Base-by-base conservation (phyloP, 2,797 vertebrate species). In the Caiman crocodilus region DNA sequence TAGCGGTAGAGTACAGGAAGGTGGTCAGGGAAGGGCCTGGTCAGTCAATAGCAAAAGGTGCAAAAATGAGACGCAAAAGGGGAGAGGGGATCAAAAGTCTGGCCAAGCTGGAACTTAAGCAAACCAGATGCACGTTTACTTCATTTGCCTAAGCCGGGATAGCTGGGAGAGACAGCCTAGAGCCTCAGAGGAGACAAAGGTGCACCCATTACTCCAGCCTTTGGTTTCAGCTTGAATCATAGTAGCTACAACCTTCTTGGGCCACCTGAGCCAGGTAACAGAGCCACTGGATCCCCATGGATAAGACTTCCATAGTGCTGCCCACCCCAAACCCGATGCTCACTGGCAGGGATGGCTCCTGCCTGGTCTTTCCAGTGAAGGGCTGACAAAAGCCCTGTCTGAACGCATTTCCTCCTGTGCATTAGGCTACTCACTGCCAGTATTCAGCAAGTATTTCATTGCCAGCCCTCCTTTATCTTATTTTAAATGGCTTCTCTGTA, bases 311-410 rank as follows among this genome's bases (percentile, higher is more conserved):
- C 58, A 35, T 12, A 16, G 11, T 32, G 14, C 21, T 16, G 1
- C n/a, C 1, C 0, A 0, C 23, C 1, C 32, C 18, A 0, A 2
- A 15, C 81, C 61, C 1, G 2, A 26, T 0, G 50, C 50, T 17
- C n/a, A 55, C 3, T 3, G 2, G 1, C 32, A 3, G 3, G 20
- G 67, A 2, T 0, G 9, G 1, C 2, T 14, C 88, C 42, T 0
- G 18, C 10, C 8, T 75, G 17, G 74, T 14, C 20, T 1, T 61
- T 75, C 63, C 28, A 17, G 32, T 0, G 1, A 65, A 1, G 61
- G 25, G 14, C 8, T n/a, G 30, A 0, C 5, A 79, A 26, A 26
- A 63, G 59, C 26, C 50, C 23, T 73, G 50, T 14, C 69, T 50
- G 35, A 23, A 26, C 50, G 32, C 7, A 35, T 7, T 67, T 14